Evolutionary conservation across 2,797 vertebrate species (phyloP).

Genomic region (Peromyscus aztecus): DNA sequence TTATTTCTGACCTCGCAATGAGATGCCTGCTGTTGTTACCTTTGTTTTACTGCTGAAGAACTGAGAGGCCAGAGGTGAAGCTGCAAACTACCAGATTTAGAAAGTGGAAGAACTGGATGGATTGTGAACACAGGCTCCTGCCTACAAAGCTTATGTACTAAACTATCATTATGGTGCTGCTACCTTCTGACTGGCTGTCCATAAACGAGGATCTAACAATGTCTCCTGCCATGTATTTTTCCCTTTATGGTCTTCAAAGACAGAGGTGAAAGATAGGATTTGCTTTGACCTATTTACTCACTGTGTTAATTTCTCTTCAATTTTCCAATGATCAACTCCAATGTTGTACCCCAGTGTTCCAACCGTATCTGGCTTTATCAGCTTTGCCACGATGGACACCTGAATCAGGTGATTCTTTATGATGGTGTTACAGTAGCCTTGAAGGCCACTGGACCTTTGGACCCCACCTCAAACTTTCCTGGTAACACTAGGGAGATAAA

Average conservation of each 20-base stretch:
- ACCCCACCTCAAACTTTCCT: background rate
- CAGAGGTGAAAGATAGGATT: background rate
- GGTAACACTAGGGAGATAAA: background rate
- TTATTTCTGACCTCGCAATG: background rate
- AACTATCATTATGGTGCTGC: background rate
- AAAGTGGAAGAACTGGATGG: background rate
- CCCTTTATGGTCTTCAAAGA: background rate
- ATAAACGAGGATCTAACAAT: background rate
- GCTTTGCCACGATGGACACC: background rate
- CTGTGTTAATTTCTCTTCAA: background rate
- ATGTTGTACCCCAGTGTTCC: background rate
- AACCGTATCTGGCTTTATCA: background rate
- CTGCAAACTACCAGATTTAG: background rate
- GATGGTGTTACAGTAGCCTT: background rate
- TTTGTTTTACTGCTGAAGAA: background rate
- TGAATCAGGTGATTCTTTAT: background rate
- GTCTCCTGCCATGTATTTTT: background rate
- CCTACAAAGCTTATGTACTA: background rate
- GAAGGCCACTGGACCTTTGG: background rate
- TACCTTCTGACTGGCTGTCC: background rate
- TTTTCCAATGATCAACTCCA: background rate
- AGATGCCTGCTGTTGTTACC: background rate
- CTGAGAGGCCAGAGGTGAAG: background rate
- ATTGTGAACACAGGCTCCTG: background rate
- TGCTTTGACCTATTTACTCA: background rate